These are phyloP conservation scores for Cyaniris semiargus DNA, from an alignment of 2,888 invertebrate genomes.

Conservation along the genomic window DNA sequence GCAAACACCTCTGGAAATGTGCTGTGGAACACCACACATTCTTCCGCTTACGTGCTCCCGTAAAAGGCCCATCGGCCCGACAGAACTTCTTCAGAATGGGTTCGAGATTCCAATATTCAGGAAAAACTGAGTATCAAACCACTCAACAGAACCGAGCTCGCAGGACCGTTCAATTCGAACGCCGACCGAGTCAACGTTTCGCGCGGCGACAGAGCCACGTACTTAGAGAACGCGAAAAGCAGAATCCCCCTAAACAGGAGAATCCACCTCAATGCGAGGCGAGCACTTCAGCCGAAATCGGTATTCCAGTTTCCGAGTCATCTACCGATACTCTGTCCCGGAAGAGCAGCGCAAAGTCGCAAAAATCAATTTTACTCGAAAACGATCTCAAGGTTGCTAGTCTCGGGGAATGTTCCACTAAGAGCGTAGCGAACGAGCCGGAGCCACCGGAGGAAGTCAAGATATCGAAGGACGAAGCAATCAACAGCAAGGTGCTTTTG, in stretches of 20 bases:
- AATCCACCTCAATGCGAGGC: constrained; percentile 54
- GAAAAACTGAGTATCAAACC: constrained; percentile 98
- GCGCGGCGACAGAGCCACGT: constrained; percentile 95
- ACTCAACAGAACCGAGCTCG: constrained; percentile 94
- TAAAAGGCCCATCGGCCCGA: constrained; percentile 92
- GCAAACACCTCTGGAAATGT: constrained; percentile 99
- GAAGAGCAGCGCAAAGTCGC: constrained; percentile 80
- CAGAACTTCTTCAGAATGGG: constrained; percentile 99
- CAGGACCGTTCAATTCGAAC: constrained; percentile 96
- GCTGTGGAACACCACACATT: constrained; percentile 99
- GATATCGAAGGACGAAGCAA: constrained; percentile 73
- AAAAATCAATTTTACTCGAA: constrained; percentile 72
- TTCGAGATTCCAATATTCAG: constrained; percentile 95
- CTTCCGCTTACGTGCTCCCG: constrained; percentile 95
- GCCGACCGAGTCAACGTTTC: constrained; percentile 97
- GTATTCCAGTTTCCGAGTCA: constrained; percentile 49
- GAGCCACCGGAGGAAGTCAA: constrained; percentile 62
- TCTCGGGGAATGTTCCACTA: constrained; percentile 63
- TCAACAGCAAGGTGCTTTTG: constrained; percentile 72
- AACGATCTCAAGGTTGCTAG: constrained; percentile 55
- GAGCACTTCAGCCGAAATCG: constrained; percentile 57
- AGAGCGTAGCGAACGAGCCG: constrained; percentile 63
- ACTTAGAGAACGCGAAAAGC: constrained; percentile 88
- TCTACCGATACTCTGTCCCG: constrained; percentile 66
- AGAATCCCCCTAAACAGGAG: constrained; percentile 63